Evolutionary conservation across 2,888 invertebrate genomes (phyloP).

Genomic region (Eueremaeus valkanovi): DNA sequence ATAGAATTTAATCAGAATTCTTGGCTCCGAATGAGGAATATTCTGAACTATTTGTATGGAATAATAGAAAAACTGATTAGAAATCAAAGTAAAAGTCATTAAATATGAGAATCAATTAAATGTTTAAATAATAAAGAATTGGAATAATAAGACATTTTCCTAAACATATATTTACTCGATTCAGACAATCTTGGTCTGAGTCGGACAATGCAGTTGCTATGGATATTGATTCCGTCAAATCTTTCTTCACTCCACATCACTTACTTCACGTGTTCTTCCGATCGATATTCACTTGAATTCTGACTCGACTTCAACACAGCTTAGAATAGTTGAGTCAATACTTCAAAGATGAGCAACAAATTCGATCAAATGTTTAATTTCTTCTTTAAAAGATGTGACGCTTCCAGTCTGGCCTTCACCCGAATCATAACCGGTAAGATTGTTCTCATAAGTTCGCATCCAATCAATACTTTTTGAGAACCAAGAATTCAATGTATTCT

Average conservation of each 20-base stretch:
- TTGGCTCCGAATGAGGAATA: too few species aligned
- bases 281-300: neutral
- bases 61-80: neutral
- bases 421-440: slow-evolving; percentile 75
- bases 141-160: slow-evolving; percentile 22
- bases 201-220: slow-evolving; percentile 15
- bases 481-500: too few species aligned
- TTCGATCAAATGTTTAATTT: neutral
- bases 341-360: neutral
- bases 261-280: slow-evolving; percentile 27
- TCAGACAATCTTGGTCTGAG: neutral
- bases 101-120: neutral
- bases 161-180: neutral
- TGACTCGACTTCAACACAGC: neutral
- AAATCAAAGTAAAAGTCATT: neutral
- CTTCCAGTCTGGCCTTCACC: slow-evolving; percentile 62
- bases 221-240: slow-evolving; percentile 26
- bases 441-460: too few species aligned
- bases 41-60: too few species aligned
- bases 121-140: neutral
- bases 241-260: slow-evolving; percentile 4
- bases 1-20: too few species aligned
- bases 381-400: slow-evolving; percentile 37
- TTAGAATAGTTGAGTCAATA: neutral
- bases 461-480: too few species aligned